Evolutionary conservation across 2,888 invertebrate species (phyloP).

Genomic region (Ornithoptera priamus): DNA sequence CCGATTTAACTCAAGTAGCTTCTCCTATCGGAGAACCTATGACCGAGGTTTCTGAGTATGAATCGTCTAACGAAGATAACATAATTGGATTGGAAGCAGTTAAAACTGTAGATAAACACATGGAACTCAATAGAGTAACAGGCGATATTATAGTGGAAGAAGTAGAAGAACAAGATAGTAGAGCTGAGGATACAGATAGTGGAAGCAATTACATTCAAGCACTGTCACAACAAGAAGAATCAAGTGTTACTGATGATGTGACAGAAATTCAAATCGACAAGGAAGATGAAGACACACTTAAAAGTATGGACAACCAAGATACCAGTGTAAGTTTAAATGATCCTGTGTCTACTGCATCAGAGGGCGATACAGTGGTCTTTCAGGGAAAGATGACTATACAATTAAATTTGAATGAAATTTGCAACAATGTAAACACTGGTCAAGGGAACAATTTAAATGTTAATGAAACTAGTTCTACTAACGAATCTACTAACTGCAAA

Average conservation of each 20-base stretch:
- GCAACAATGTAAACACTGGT: constrained; percentile 72
- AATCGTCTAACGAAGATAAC: constrained; percentile 71
- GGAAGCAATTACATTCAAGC: constrained; percentile 72
- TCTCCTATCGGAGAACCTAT: constrained; percentile 72
- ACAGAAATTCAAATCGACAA: constrained; percentile 77
- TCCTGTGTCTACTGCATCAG: constrained; percentile 68
- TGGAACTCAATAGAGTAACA: constrained; percentile 48
- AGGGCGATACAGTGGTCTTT: constrained; percentile 76
- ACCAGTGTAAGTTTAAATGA: constrained; percentile 80
- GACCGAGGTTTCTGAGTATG: constrained; percentile 69
- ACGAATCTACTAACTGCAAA: constrained; percentile 65
- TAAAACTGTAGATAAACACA: constrained; percentile 54
- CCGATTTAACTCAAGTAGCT: constrained; percentile 78
- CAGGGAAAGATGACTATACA: constrained; percentile 79
- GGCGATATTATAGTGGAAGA: constrained; percentile 74
- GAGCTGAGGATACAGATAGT: constrained; percentile 65
- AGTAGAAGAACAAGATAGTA: constrained; percentile 60
- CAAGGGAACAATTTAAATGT: constrained; percentile 61
- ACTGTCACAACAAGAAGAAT: constrained; percentile 68
- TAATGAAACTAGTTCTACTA: constrained; percentile 55
- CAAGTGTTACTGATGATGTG: constrained; percentile 67
- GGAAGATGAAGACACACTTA: constrained; percentile 76
- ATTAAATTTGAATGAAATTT: constrained; percentile 75
- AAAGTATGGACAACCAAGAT: constrained; percentile 77
- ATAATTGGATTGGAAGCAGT: constrained; percentile 47